A percentile compares a stretch with the other conserved stretches of the same genome.
Evolutionary conservation across 2,888 invertebrate species (phyloP).

Genomic region (Cheilosia vernalis): DNA sequence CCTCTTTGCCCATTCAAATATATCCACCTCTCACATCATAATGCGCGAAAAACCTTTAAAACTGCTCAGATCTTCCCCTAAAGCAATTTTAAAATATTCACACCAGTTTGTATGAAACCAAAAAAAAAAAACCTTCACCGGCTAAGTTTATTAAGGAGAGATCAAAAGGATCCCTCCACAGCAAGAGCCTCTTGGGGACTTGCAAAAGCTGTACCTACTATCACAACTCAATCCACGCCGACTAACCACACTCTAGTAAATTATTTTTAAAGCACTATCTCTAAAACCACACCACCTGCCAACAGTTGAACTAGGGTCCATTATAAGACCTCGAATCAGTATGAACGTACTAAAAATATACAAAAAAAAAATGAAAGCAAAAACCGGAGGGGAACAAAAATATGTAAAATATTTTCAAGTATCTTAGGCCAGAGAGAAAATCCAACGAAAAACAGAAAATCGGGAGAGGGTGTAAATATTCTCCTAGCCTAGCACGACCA

Average conservation of each 20-base stretch:
- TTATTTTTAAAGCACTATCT: conserved; percentile 71
- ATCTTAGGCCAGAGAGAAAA: background rate
- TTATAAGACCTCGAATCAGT: conserved; percentile 41
- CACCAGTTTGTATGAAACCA: conserved; percentile 37
- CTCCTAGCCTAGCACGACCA: conserved; percentile 11
- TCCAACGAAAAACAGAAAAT: conserved; percentile 8
- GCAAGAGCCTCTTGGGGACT: conserved; percentile 10
- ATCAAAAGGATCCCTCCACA: conserved; percentile 49
- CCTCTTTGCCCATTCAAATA: conserved; percentile 34
- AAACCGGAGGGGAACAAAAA: conserved; percentile 16
- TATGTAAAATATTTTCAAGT: conserved; percentile 42
- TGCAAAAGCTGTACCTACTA: background rate
- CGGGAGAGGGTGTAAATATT: conserved; percentile 28
- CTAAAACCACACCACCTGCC: conserved; percentile 59
- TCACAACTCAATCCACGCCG: conserved; percentile 16
- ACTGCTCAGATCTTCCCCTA: conserved; percentile 22
- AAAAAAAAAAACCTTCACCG: conserved; percentile 64
- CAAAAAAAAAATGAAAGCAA: conserved; percentile 6
- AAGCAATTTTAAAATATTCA: conserved; percentile 40
- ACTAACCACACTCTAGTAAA: conserved; percentile 64
- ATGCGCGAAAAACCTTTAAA: conserved; percentile 22
- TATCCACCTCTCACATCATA: conserved; percentile 23
- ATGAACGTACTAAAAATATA: conserved; percentile 7
- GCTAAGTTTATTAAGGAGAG: conserved; percentile 46
- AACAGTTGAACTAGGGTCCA: conserved; percentile 58